Percentiles rank a stretch among this genome's conserved stretches.
These are phyloP conservation scores for Palloptera scutellata DNA, from an alignment of 2,888 invertebrate species.

Conservation along the genomic window DNA sequence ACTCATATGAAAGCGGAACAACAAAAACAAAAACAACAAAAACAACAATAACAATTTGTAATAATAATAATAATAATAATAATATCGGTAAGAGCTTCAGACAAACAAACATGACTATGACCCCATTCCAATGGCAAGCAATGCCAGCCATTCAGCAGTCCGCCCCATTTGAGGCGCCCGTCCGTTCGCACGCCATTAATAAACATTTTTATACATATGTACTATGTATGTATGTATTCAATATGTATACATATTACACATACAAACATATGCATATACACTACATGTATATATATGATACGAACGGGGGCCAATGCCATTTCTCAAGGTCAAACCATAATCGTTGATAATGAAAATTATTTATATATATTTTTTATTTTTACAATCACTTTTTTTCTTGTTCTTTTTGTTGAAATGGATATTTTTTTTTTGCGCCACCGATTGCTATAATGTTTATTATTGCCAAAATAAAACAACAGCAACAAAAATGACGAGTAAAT, in stretches of 20 bases:
- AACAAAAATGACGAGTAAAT: slow-evolving; percentile 19
- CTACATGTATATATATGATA: not conserved
- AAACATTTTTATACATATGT: slow-evolving; percentile 14
- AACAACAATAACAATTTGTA: slow-evolving; percentile 1
- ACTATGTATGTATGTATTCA: not conserved
- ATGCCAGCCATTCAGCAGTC: not conserved
- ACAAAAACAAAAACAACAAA: slow-evolving; percentile 16
- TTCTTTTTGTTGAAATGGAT: slow-evolving; percentile 24
- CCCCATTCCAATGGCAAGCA: slow-evolving; percentile 18
- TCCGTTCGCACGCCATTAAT: slow-evolving; percentile 19
- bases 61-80: slow-evolving; percentile 11
- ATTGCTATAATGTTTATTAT: slow-evolving; percentile 31
- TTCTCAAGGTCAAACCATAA: slow-evolving; percentile 61
- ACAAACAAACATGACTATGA: slow-evolving; percentile 30
- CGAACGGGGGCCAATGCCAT: slow-evolving; percentile 44
- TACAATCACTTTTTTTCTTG: not conserved
- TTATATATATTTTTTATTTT: slow-evolving; percentile 21
- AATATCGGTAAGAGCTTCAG: not conserved
- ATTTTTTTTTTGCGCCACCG: slow-evolving; percentile 18
- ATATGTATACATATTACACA: not conserved
- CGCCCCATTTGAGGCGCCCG: not conserved
- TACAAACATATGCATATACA: slow-evolving; percentile 1
- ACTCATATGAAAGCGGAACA: slow-evolving; percentile 13
- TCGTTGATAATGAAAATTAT: slow-evolving; percentile 58
- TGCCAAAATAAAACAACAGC: slow-evolving; percentile 32